A percentile compares a stretch with the other conserved stretches of the same genome.
These are phyloP conservation scores for Liparis tanakae DNA, from an alignment of 2,797 vertebrate genomes.

Conservation along the genomic window DNA sequence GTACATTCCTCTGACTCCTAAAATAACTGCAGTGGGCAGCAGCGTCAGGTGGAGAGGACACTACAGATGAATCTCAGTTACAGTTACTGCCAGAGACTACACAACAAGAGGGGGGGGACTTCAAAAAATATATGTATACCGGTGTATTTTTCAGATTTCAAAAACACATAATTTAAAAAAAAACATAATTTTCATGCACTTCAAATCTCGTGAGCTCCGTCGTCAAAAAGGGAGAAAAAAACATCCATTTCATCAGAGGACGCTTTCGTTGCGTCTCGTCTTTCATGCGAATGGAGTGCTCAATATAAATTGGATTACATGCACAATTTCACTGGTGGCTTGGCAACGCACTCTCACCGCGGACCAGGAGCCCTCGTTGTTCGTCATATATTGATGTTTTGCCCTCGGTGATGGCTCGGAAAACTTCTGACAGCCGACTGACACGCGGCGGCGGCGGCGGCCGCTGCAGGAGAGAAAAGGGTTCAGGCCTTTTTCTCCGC, in stretches of 20 bases:
- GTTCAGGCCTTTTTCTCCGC: conserved; percentile 45
- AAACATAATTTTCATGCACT: conserved; percentile 55
- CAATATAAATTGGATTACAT: conserved; percentile 75
- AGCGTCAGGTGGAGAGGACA: conserved; percentile 32
- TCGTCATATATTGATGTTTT: conserved; percentile 42
- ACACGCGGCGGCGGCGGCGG: neutral
- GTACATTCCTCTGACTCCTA: conserved; percentile 18
- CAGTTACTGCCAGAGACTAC: conserved; percentile 53
- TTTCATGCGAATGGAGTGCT: conserved; percentile 69
- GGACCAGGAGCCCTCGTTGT: conserved; percentile 44
- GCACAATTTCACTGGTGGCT: conserved; percentile 66
- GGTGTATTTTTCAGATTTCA: conserved; percentile 37
- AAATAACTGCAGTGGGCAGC: conserved; percentile 40
- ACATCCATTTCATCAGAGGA: conserved; percentile 48
- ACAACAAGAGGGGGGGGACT: conserved; percentile 8
- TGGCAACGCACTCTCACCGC: conserved; percentile 44
- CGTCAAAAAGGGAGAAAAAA: conserved; percentile 32
- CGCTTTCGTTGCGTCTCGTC: conserved; percentile 57
- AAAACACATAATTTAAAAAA: too few relatives aligned
- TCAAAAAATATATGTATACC: too few relatives aligned
- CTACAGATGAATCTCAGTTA: conserved; percentile 59
- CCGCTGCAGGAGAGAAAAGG: conserved; percentile 11
- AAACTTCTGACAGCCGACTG: conserved; percentile 44
- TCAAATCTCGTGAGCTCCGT: conserved; percentile 49
- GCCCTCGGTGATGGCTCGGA: conserved; percentile 31